Conservation (phyloP, 2,113 vertebrate species). For the Xenopus laevis region DNA sequence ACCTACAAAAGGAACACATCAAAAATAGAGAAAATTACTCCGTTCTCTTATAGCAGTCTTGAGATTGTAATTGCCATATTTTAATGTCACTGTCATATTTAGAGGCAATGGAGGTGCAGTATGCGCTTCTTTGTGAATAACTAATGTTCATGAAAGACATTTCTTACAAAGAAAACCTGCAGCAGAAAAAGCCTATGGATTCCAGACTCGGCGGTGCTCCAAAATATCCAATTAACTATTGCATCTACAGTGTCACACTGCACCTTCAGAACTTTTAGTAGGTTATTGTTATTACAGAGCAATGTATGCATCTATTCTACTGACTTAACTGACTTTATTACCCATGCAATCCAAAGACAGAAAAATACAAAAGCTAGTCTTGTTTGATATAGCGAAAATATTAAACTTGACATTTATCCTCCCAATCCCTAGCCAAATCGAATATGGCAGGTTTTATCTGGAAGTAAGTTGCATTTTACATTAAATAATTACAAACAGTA, state of each 20-base stretch:
- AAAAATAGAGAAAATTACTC: constrained; percentile 44
- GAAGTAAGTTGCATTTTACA: constrained; percentile 44
- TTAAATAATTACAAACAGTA: constrained; percentile 46
- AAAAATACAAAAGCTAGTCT: constrained; percentile 23
- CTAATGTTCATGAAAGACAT: constrained; percentile 33
- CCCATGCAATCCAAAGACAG: no score
- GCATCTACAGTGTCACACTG: constrained; percentile 15
- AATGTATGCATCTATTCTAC: constrained; percentile 27
- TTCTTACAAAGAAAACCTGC: constrained; percentile 29
- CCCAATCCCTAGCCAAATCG: constrained; percentile 39
- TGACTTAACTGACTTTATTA: constrained; percentile 43
- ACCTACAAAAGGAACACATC: constrained; percentile 44
- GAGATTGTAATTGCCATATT: constrained; percentile 43
- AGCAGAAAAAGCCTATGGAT: constrained; percentile 28
- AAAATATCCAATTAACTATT: constrained; percentile 46
- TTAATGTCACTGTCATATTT: constrained; percentile 46
- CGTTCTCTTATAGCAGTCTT: constrained; percentile 36
- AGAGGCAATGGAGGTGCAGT: constrained; percentile 19
- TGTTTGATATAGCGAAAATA: constrained; percentile 38
- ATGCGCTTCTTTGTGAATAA: constrained; percentile 39
- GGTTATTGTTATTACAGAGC: constrained; percentile 29
- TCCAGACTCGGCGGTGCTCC: constrained; percentile 9
- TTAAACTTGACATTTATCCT: constrained; percentile 47
- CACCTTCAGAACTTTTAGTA: constrained; percentile 36
- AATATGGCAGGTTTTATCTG: constrained; percentile 41